A percentile compares a stretch with the other conserved stretches of the same genome.
These are phyloP conservation scores for Cherax destructor DNA, from an alignment of 1,140 invertebrate genomes.

Conservation along the genomic window DNA sequence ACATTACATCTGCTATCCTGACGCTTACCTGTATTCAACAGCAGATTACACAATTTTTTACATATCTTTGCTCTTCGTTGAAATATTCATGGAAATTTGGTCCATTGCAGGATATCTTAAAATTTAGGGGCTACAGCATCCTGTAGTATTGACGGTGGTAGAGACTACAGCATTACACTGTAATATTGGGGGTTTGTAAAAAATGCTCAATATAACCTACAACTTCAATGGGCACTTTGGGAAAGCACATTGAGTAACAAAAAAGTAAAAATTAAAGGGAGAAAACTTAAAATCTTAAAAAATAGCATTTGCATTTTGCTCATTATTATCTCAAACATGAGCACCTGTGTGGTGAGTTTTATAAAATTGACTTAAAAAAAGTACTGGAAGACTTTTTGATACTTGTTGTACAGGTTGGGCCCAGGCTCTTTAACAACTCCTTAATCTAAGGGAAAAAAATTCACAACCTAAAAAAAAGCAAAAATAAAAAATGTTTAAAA, in stretches of 20 bases:
- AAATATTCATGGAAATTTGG: background rate
- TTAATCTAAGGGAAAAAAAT: slow-evolving; percentile 54
- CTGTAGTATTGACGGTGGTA: slow-evolving; percentile 2
- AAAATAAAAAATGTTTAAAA: slow-evolving; percentile 26
- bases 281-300: slow-evolving; percentile 60
- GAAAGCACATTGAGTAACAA: slow-evolving; percentile 51
- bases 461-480: slow-evolving; percentile 44
- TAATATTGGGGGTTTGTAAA: slow-evolving; percentile 12
- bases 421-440: slow-evolving; percentile 47
- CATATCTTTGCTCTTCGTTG: slow-evolving; percentile 1
- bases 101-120: background rate
- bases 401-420: slow-evolving; percentile 63
- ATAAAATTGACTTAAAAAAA: slow-evolving; percentile 64
- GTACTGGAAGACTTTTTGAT: slow-evolving; percentile 68
- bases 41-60: slow-evolving; percentile 8
- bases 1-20: background rate
- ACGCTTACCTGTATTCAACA: background rate
- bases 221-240: slow-evolving; percentile 56
- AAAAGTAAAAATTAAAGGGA: slow-evolving; percentile 42
- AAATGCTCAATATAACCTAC: slow-evolving; percentile 34
- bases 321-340: slow-evolving; percentile 23
- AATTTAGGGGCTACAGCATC: slow-evolving; percentile 13
- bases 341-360: slow-evolving; percentile 4
- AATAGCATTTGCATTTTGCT: slow-evolving; percentile 53
- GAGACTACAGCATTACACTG: too few species aligned